Conservation (phyloP, 1,140 invertebrate genomes). For the Stenopsyche tienmushanensis region DNA sequence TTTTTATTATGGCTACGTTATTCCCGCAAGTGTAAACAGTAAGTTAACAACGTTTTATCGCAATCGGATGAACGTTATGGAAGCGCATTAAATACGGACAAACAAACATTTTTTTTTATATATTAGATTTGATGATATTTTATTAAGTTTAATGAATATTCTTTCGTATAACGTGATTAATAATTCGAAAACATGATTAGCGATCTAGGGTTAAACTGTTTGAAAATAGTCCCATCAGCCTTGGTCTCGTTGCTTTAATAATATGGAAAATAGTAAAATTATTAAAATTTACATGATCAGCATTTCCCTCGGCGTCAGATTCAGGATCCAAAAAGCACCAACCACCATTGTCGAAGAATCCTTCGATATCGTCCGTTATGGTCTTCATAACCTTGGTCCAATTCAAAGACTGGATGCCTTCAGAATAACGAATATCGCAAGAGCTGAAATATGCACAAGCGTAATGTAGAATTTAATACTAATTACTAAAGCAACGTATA, state of each 20-base stretch:
- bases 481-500: too few relatives aligned
- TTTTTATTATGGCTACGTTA: too few relatives aligned
- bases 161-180: too few relatives aligned
- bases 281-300: conserved; percentile 62
- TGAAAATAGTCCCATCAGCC: background rate
- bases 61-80: too few relatives aligned
- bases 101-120: too few relatives aligned
- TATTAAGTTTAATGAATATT: too few relatives aligned
- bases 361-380: conserved; percentile 97
- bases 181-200: too few relatives aligned
- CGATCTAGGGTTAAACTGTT: too few relatives aligned
- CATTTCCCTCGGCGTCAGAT: conserved; percentile 75
- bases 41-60: too few relatives aligned
- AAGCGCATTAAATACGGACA: too few relatives aligned
- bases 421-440: conserved; percentile 96
- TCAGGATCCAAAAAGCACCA: conserved; percentile 98
- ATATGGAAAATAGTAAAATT: conserved; percentile 2
- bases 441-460: conserved; percentile 63
- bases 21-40: too few relatives aligned
- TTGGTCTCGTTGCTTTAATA: background rate
- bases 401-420: conserved; percentile 97
- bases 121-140: too few relatives aligned
- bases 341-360: conserved; percentile 97
- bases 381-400: conserved; percentile 99
- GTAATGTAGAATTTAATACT: conserved; percentile 15